phyloP scores from a whole-genome alignment of 2,797 vertebrate genomes.

The Poecilia velifera region DNA sequence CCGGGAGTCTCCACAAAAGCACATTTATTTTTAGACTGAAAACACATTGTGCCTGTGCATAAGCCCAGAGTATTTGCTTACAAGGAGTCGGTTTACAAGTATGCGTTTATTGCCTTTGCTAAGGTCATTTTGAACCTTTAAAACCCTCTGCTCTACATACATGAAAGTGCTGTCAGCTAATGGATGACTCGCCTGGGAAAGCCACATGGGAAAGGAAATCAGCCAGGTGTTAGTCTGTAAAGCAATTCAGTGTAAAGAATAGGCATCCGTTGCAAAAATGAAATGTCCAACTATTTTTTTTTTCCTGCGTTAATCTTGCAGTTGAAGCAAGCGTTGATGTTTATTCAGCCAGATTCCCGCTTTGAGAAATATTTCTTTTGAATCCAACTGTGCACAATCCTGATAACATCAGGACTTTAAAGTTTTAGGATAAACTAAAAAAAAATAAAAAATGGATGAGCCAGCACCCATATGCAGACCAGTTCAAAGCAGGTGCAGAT shows the following conservation, averaged over 20 bases:
- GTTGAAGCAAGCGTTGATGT: neutral
- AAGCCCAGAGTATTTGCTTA: conserved; percentile 39
- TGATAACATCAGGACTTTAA: neutral
- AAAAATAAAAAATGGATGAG: neutral
- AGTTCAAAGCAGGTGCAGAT: conserved; percentile 19
- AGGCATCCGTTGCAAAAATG: neutral
- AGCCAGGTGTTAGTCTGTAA: neutral
- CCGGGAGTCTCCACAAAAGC: conserved; percentile 26
- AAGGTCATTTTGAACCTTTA: conserved; percentile 26
- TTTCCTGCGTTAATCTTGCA: neutral
- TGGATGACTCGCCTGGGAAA: neutral
- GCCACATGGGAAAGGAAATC: neutral
- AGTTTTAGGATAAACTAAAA: conserved; percentile 3
- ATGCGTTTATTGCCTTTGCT: conserved; percentile 35
- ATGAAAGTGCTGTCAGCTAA: neutral
- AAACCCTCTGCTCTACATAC: neutral
- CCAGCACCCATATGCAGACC: neutral
- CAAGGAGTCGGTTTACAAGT: conserved; percentile 58
- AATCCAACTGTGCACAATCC: conserved; percentile 1
- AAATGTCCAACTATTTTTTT: neutral
- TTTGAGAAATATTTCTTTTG: neutral
- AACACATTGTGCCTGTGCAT: conserved; percentile 57
- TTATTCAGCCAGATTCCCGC: neutral
- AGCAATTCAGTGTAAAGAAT: neutral
- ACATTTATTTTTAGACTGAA: conserved; percentile 7